A percentile compares a stretch with the other conserved stretches of the same genome.
phyloP scores from a whole-genome alignment of 2,113 vertebrate species.

The Ancistrus triradiatus region DNA sequence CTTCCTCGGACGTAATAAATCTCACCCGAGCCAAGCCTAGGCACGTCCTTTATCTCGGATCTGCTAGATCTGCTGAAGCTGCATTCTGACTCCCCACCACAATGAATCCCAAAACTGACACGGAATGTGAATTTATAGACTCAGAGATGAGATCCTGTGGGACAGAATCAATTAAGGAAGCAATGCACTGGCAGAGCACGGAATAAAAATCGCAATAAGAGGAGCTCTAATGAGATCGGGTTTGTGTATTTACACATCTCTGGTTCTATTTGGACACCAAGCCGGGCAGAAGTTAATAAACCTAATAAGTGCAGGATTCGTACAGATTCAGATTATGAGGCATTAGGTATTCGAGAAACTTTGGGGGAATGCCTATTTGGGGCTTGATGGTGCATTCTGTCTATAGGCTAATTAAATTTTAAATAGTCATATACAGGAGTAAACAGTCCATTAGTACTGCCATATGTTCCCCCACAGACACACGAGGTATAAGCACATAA shows the following conservation, averaged over 20 bases:
- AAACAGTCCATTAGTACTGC: no score
- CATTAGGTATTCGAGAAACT: not conserved
- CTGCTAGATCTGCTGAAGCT: conserved; percentile 6
- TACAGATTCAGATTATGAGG: not conserved
- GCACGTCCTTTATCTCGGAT: not conserved
- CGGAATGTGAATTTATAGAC: conserved; percentile 33
- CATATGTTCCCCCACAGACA: no score
- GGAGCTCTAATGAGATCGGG: not conserved
- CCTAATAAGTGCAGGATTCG: not conserved
- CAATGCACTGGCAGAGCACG: conserved; percentile 4
- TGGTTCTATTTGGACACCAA: no score
- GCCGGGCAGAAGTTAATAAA: no score
- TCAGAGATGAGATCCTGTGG: no score
- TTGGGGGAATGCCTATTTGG: not conserved
- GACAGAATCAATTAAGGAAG: conserved; percentile 59
- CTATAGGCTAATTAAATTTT: no score
- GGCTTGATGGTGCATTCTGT: not conserved
- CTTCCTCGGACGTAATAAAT: not conserved
- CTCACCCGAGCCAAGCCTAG: not conserved
- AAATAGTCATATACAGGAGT: no score
- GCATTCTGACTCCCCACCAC: not conserved
- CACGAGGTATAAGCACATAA: no score
- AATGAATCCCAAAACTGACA: no score
- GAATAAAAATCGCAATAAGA: conserved; percentile 8
- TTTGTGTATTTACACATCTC: not conserved